Conservation (phyloP, 2,888 invertebrate species). For the Dynastes maya region DNA sequence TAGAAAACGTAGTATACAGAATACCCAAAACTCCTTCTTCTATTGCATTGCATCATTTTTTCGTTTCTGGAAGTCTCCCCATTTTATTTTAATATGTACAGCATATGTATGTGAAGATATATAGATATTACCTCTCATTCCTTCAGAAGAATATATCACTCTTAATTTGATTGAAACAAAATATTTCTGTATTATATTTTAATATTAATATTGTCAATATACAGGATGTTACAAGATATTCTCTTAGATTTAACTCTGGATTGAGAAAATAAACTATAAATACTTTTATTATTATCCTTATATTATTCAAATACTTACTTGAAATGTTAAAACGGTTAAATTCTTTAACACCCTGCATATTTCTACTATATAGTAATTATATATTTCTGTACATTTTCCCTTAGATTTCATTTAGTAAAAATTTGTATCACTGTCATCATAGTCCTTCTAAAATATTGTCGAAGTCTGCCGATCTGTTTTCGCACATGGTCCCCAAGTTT, state of each 20-base stretch:
- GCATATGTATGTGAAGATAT: slow-evolving; percentile 43
- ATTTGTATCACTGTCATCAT: slow-evolving; percentile 42
- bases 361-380: slow-evolving; percentile 8
- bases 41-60: not conserved
- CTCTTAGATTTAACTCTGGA: not conserved
- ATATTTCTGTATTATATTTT: slow-evolving; percentile 8
- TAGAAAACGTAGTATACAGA: not conserved
- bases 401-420: slow-evolving; percentile 37
- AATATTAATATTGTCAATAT: slow-evolving; percentile 20
- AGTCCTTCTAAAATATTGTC: slow-evolving; percentile 44
- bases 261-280: slow-evolving; percentile 9
- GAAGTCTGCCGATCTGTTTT: slow-evolving; percentile 32
- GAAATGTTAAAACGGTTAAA: not conserved
- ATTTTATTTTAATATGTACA: slow-evolving; percentile 43
- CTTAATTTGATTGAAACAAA: slow-evolving; percentile 57
- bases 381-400: slow-evolving; percentile 34
- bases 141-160: slow-evolving; percentile 53
- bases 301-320: not conserved
- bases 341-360: slow-evolving; percentile 27
- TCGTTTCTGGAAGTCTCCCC: not conserved
- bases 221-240: slow-evolving; percentile 23
- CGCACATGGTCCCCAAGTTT: slow-evolving; percentile 42
- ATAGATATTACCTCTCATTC: slow-evolving; percentile 16
- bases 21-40: slow-evolving; percentile 8
- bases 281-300: not conserved